Conservation (phyloP, 2,113 vertebrate genomes). For the Steatornis caripensis region DNA sequence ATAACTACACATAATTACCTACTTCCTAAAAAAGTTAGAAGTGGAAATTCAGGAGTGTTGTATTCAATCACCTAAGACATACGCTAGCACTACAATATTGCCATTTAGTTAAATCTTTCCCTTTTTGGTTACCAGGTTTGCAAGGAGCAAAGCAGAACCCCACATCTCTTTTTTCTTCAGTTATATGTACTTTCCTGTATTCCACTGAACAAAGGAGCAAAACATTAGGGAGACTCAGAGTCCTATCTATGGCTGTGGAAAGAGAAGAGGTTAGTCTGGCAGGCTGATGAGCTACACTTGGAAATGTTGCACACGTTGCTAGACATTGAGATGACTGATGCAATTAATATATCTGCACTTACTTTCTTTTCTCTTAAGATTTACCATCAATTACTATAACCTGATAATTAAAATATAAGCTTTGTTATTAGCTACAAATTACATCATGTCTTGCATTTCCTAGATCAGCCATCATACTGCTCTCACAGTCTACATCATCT, state of each 20-base stretch:
- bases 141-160: not conserved
- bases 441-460: not conserved
- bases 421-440: not conserved
- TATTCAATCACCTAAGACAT: not conserved
- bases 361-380: not conserved
- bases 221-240: not conserved
- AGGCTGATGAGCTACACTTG: not conserved
- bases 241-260: not conserved
- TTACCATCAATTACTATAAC: not conserved
- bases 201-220: accelerated
- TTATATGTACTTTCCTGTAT: not conserved
- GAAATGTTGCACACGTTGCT: not conserved
- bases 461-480: not conserved
- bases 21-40: not conserved
- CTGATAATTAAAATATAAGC: not conserved
- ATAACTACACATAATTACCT: not conserved
- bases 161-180: not conserved
- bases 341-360: not conserved
- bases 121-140: not conserved
- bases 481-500: not conserved
- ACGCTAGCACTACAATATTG: accelerated
- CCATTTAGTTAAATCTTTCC: not conserved
- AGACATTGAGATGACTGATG: not conserved
- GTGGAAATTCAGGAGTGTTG: not conserved
- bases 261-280: not conserved